Evolutionary conservation across 2,797 vertebrate genomes (phyloP).

Genomic region (Acridotheres tristis): DNA sequence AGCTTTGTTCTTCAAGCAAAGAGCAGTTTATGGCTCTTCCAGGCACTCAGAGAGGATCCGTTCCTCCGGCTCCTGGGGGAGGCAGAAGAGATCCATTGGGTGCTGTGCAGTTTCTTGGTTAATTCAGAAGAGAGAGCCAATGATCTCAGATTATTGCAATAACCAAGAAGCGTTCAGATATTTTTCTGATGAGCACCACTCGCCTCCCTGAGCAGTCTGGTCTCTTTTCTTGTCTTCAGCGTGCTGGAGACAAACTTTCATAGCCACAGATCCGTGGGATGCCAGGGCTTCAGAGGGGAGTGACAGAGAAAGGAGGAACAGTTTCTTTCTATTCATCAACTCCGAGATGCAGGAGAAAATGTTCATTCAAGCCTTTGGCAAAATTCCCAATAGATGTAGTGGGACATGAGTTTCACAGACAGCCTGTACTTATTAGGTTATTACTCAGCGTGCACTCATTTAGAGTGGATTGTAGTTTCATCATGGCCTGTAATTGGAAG

Average conservation of each 20-base stretch:
- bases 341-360: not conserved
- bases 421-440: slow-evolving; percentile 6
- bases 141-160: not conserved
- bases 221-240: not conserved
- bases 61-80: not conserved
- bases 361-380: slow-evolving; percentile 48
- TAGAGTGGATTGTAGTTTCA: not conserved
- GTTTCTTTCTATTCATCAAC: slow-evolving; percentile 18
- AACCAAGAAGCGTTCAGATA: not conserved
- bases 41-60: not conserved
- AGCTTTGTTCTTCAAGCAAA: not conserved
- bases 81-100: not conserved
- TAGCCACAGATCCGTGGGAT: not conserved
- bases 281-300: not conserved
- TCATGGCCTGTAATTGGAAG: not conserved
- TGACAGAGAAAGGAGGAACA: not conserved
- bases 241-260: not conserved
- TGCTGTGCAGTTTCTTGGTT: not conserved
- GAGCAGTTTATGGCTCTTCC: not conserved
- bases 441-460: not conserved
- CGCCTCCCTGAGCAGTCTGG: not conserved
- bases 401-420: slow-evolving; percentile 36
- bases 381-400: slow-evolving; percentile 34
- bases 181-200: not conserved
- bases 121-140: not conserved